Conservation (phyloP, 2,797 vertebrate species). For the Pagetopsis macropterus region DNA sequence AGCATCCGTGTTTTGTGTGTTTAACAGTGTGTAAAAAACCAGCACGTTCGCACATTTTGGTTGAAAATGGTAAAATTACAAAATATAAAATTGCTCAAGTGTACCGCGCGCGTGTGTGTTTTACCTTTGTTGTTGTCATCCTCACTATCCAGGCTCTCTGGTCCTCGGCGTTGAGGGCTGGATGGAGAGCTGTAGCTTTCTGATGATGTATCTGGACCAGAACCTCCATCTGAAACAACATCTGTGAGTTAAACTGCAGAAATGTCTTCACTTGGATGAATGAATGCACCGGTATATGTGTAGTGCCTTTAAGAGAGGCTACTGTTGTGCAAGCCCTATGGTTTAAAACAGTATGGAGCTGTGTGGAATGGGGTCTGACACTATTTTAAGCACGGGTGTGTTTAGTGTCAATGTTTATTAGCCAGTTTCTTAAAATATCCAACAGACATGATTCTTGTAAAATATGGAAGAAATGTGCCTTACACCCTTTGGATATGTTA, state of each 20-base stretch:
- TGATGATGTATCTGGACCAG: conserved; percentile 90
- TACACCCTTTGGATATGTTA: not conserved
- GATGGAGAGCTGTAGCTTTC: conserved; percentile 96
- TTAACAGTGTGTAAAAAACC: no score
- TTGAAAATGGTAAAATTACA: no score
- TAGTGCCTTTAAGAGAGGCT: not conserved
- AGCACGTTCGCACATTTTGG: no score
- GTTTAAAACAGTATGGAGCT: not conserved
- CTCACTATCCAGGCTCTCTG: conserved; percentile 93
- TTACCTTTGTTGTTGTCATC: conserved; percentile 89
- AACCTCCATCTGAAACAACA: conserved; percentile 75
- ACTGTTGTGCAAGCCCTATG: not conserved
- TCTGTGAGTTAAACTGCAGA: not conserved
- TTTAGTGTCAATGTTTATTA: not conserved
- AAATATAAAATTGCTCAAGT: no score
- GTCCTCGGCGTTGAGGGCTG: conserved; percentile 89
- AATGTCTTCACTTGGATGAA: not conserved
- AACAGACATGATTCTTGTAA: not conserved
- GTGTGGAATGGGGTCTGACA: not conserved
- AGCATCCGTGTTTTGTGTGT: no score
- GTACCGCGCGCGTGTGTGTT: no score
- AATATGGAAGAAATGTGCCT: not conserved
- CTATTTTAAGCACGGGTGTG: not conserved
- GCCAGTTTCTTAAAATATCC: not conserved
- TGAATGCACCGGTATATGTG: not conserved